A percentile compares a stretch with the other conserved stretches of the same genome.
Conservation (phyloP, 2,113 vertebrate genomes). For the Psittacula cyanocephala region DNA sequence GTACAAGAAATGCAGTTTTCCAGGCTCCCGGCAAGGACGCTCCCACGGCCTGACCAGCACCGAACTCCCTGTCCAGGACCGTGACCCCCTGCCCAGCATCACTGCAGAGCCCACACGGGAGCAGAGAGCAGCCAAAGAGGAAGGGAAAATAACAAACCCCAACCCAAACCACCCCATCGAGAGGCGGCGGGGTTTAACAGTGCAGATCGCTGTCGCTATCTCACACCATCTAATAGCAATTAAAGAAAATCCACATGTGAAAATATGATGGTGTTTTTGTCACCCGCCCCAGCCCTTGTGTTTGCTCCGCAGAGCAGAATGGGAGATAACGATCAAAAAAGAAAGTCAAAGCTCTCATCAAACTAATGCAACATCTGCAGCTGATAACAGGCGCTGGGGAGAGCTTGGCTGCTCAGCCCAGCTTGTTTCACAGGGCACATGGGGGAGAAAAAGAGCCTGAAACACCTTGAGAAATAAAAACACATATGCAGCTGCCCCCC, state of each 20-base stretch:
- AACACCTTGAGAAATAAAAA: constrained; percentile 8
- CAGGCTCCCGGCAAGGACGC: neutral
- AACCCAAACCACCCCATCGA: neutral
- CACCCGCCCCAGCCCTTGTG: neutral
- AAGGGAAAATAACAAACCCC: neutral
- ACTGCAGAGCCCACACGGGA: neutral
- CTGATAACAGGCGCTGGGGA: constrained; percentile 47
- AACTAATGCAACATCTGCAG: constrained; percentile 73
- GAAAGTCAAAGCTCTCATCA: constrained; percentile 70
- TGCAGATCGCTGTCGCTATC: neutral
- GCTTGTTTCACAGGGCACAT: neutral
- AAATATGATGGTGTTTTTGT: neutral
- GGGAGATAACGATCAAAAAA: constrained; percentile 34
- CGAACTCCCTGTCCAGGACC: neutral
- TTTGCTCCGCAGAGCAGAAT: constrained; percentile 1
- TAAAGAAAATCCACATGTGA: neutral
- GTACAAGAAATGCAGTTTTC: neutral
- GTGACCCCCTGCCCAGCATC: neutral
- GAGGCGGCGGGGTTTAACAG: neutral
- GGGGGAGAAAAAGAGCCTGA: neutral
- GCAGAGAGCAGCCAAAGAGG: neutral
- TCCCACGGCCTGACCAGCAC: neutral
- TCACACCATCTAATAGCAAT: constrained; percentile 43
- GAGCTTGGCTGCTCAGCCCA: constrained; percentile 44
- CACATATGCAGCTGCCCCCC: neutral